Conservation (phyloP, 1,140 invertebrate species). For the Ceratina australensis region DNA sequence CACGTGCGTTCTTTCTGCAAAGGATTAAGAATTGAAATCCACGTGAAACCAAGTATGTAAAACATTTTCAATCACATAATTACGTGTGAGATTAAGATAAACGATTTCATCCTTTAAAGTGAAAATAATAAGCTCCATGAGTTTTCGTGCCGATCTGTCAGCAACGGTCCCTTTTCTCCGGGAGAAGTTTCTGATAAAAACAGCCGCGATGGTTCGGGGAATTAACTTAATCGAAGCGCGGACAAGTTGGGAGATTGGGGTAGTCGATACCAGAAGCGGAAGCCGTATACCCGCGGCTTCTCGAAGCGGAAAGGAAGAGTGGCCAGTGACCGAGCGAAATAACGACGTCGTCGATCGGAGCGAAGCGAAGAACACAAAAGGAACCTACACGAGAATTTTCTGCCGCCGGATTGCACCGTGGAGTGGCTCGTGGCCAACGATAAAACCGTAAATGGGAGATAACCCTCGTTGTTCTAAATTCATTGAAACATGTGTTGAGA, state of each 20-base stretch:
- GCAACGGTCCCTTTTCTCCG: neutral
- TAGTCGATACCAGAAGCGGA: slow-evolving; percentile 13
- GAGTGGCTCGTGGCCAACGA: neutral
- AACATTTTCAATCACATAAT: too few species aligned
- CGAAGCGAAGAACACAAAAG: neutral
- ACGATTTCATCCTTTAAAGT: too few species aligned
- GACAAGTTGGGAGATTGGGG: neutral
- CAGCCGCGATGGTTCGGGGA: neutral
- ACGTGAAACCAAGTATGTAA: too few species aligned
- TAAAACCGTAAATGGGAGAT: slow-evolving; percentile 1
- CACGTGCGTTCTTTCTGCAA: too few species aligned
- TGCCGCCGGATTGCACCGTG: neutral
- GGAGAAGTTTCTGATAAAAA: neutral
- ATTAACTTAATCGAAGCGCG: slow-evolving; percentile 12
- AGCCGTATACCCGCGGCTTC: too few species aligned
- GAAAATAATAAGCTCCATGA: too few species aligned
- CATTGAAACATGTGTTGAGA: too few species aligned
- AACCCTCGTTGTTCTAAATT: neutral
- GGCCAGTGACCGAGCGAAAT: neutral
- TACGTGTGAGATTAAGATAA: too few species aligned
- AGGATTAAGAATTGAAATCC: too few species aligned
- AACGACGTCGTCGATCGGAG: neutral
- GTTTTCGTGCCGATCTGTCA: too few species aligned
- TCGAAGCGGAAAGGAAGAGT: neutral
- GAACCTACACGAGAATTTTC: neutral